A percentile compares a stretch with the other conserved stretches of the same genome.
These are phyloP conservation scores for Popillia japonica DNA, from an alignment of 1,140 invertebrate genomes.

Conservation along the genomic window DNA sequence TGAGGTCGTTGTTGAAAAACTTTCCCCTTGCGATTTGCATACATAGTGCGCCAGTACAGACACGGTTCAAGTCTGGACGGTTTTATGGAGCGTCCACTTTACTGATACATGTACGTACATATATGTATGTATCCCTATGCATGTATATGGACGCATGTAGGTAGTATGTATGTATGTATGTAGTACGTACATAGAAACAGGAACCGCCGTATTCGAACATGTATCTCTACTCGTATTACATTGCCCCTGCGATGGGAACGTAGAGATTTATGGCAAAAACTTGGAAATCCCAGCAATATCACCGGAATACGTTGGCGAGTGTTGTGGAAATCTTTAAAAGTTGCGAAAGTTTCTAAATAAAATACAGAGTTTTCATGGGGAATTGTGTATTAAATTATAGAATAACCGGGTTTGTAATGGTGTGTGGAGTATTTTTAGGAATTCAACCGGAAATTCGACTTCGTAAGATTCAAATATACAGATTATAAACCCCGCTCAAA, in stretches of 20 bases:
- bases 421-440: too few relatives aligned
- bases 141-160: too few relatives aligned
- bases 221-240: background rate
- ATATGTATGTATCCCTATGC: background rate
- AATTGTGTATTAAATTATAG: too few relatives aligned
- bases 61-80: constrained; percentile 45
- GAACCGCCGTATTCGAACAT: background rate
- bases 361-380: background rate
- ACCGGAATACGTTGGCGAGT: background rate
- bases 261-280: background rate
- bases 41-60: constrained; percentile 46
- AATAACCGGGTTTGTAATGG: too few relatives aligned
- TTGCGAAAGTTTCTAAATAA: background rate
- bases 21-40: constrained; percentile 50
- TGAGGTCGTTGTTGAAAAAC: constrained; percentile 46
- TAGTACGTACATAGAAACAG: background rate
- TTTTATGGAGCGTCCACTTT: constrained; percentile 45
- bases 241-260: background rate
- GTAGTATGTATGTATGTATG: too few relatives aligned
- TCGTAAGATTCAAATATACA: too few relatives aligned
- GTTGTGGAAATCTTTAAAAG: background rate
- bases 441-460: too few relatives aligned
- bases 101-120: constrained; percentile 30
- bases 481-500: too few relatives aligned
- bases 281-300: background rate